Percentiles rank a stretch among this genome's conserved stretches.
Conservation (phyloP, 1,140 invertebrate genomes). For the Drosophila fuyamai region DNA sequence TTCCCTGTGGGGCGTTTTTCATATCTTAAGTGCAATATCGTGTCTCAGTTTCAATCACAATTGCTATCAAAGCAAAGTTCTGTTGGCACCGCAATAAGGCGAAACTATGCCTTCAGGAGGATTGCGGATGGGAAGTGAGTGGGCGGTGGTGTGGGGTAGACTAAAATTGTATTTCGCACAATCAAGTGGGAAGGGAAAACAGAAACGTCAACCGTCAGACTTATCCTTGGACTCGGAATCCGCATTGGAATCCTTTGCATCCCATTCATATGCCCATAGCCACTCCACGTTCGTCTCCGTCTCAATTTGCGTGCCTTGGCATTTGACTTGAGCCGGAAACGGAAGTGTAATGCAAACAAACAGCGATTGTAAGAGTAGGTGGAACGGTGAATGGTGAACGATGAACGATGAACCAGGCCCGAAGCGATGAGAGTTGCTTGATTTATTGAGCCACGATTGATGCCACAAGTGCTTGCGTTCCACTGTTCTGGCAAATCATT, state of each 20-base stretch:
- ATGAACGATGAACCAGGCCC: constrained; percentile 17
- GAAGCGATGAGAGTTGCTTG: constrained; percentile 51
- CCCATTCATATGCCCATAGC: constrained; percentile 3
- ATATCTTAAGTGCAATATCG: constrained; percentile 69
- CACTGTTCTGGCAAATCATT: constrained; percentile 56
- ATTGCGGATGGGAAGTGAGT: neutral
- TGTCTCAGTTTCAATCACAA: constrained; percentile 63
- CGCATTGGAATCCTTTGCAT: constrained; percentile 7
- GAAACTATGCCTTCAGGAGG: constrained; percentile 54
- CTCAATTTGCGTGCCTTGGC: constrained; percentile 64
- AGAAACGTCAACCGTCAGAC: constrained; percentile 41
- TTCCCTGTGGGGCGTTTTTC: constrained; percentile 24
- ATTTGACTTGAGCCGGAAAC: constrained; percentile 61
- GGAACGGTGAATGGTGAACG: constrained; percentile 8
- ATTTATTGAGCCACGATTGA: constrained; percentile 65
- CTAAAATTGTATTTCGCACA: constrained; percentile 55
- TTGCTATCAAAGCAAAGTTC: constrained; percentile 61
- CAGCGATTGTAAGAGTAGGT: constrained; percentile 20
- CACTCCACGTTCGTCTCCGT: constrained; percentile 18
- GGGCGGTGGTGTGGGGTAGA: neutral
- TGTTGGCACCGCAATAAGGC: constrained; percentile 54
- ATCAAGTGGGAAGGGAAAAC: constrained; percentile 35
- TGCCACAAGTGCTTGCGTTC: constrained; percentile 62
- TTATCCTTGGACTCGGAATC: constrained; percentile 35
- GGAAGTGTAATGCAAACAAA: constrained; percentile 65